Conservation (phyloP, 2,888 invertebrate genomes). For the Thymelicus acteon region DNA sequence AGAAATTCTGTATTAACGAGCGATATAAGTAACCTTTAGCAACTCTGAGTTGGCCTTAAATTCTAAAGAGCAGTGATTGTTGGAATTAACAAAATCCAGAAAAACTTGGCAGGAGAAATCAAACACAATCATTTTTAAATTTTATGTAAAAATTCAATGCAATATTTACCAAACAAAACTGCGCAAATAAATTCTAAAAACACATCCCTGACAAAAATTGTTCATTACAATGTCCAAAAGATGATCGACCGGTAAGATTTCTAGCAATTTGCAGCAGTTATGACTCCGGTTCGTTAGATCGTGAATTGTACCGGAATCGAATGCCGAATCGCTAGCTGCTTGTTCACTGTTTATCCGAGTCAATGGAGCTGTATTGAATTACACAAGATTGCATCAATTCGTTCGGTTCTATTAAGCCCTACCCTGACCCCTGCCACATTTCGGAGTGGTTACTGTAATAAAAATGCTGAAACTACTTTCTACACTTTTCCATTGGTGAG, state of each 20-base stretch:
- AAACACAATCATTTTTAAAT: too few species aligned
- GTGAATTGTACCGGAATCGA: conserved; percentile 81
- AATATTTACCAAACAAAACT: too few species aligned
- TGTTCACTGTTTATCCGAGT: conserved; percentile 36
- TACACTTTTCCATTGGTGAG: background rate
- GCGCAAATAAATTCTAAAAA: conserved; percentile 30
- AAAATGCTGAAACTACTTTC: background rate
- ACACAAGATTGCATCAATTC: conserved; percentile 35
- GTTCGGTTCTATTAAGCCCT: conserved; percentile 36
- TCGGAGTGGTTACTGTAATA: background rate
- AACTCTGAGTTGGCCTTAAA: too few species aligned
- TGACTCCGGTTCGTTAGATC: conserved; percentile 73
- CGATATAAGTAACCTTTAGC: too few species aligned
- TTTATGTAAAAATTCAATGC: too few species aligned
- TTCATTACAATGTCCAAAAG: conserved; percentile 73
- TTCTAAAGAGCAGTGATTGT: too few species aligned
- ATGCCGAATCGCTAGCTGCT: conserved; percentile 64
- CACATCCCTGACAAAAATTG: conserved; percentile 62
- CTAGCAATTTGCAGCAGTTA: conserved; percentile 71
- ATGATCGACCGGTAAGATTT: conserved; percentile 68
- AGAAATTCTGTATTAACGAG: too few species aligned
- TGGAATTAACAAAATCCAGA: too few species aligned
- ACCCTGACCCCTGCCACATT: background rate
- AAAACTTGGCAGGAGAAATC: too few species aligned
- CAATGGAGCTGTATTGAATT: conserved; percentile 31